These are phyloP conservation scores for Hartigia nigra DNA, from an alignment of 2,888 invertebrate genomes.

Conservation along the genomic window DNA sequence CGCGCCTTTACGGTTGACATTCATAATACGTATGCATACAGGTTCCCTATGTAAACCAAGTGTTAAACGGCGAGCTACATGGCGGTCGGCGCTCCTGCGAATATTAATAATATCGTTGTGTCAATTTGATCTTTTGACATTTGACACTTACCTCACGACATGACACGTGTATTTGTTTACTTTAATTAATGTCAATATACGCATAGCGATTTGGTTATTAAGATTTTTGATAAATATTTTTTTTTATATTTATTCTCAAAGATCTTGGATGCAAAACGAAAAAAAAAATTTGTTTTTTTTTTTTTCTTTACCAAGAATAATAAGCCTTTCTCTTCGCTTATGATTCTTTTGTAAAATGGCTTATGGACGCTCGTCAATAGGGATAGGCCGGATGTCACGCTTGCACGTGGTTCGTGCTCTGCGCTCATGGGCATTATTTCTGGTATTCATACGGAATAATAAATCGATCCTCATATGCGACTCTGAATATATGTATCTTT, in stretches of 20 bases:
- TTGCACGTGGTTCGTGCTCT: conserved; percentile 46
- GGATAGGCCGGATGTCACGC: conserved; percentile 59
- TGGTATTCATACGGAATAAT: conserved; percentile 44
- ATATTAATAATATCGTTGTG: background rate
- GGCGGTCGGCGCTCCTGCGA: background rate
- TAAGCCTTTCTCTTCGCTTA: conserved; percentile 29
- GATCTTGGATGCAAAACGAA: background rate
- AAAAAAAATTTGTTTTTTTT: conserved; percentile 5
- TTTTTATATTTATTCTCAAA: background rate
- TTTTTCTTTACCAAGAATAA: conserved; percentile 11
- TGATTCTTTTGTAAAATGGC: conserved; percentile 29
- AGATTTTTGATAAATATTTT: background rate
- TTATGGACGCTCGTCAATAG: conserved; percentile 12
- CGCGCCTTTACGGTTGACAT: conserved; percentile 11
- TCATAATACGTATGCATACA: background rate
- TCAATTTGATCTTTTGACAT: background rate
- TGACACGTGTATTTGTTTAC: background rate
- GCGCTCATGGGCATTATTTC: conserved; percentile 41
- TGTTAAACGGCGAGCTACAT: background rate
- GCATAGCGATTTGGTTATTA: background rate
- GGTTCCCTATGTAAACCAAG: background rate
- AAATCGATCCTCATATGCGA: conserved; percentile 26
- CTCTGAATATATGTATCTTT: background rate
- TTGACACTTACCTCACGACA: background rate
- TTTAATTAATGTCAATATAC: too few relatives aligned